Base-by-base conservation (phyloP, 2,797 vertebrate species). In the Fistularia commersonii region DNA sequence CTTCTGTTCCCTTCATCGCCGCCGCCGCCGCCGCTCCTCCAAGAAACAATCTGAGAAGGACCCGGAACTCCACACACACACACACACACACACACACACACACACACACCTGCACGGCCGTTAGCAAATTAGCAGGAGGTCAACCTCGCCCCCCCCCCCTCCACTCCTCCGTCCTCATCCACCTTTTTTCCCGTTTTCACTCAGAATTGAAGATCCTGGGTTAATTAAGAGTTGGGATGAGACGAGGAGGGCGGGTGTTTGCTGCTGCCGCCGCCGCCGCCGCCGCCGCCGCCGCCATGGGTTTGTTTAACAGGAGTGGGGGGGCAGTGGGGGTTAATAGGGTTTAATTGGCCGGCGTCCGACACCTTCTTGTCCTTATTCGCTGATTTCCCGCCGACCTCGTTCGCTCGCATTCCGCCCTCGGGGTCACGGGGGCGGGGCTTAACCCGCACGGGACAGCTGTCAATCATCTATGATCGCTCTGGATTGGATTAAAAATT, bases 61-160 rank as follows among this genome's bases (percentile, higher is more conserved):
- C 79, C 82, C 78, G 76, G 75, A 69, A 78, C 73, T 71, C 77
- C 68, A 76, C 13, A 46, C 8, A 23, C 38, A 72, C 68, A 68
- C 79, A 84, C 85, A 65, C 69, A 51, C 89, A n/a, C n/a, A n/a
- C n/a, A n/a, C n/a, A n/a, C n/a, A n/a, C n/a, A n/a, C n/a, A n/a
- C n/a, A n/a, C n/a, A n/a, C n/a, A n/a, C n/a, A n/a, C n/a, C n/a
- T n/a, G n/a, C n/a, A n/a, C n/a, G n/a, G n/a, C n/a, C n/a, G 88
- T 91, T 88, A 85, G 82, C 78, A 85, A 90, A 91, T 91, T 91
- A 91, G 85, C 88, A 77, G 72, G 76, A 73, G 68, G 86, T 78
- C 63, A 77, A 84, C 85, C 83, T 72, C 3, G 50, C 48, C 55
- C 48, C 33, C 68, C 64, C 45, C 45, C 11, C 51, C 39, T 44